phyloP scores from a whole-genome alignment of 1,140 invertebrate genomes.

The Gerris buenoi region DNA sequence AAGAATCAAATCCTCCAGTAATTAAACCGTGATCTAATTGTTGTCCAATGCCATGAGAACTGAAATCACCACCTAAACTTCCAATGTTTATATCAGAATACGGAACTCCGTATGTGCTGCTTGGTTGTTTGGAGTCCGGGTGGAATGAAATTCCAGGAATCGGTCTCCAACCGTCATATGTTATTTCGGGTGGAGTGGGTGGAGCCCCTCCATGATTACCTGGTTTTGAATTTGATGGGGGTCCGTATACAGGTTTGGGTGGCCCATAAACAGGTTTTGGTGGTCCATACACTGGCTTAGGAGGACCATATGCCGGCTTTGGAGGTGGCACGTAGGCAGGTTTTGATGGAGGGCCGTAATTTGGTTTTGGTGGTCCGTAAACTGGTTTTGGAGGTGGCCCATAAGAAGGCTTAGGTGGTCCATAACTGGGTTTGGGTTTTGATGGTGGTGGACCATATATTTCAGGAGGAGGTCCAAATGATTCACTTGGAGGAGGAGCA shows the following conservation, averaged over 20 bases:
- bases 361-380: slow-evolving; percentile 23
- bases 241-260: slow-evolving; percentile 28
- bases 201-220: slow-evolving; percentile 33
- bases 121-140: slow-evolving; percentile 23
- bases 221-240: slow-evolving; percentile 13
- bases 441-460: slow-evolving; percentile 21
- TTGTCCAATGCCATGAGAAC: too few relatives aligned
- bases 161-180: slow-evolving; percentile 70
- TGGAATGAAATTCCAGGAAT: slow-evolving; percentile 44
- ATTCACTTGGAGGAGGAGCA: slow-evolving; percentile 25
- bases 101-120: slow-evolving; percentile 14
- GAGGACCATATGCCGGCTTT: slow-evolving; percentile 20
- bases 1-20: background rate
- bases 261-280: slow-evolving; percentile 28
- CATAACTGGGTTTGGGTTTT: slow-evolving; percentile 24
- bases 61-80: background rate
- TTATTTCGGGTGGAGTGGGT: slow-evolving; percentile 53
- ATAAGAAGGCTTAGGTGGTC: slow-evolving; percentile 14
- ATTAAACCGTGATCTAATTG: background rate
- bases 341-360: slow-evolving; percentile 23
- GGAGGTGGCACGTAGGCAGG: slow-evolving; percentile 25
- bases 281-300: slow-evolving; percentile 27
- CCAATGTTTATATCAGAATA: background rate
- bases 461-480: slow-evolving; percentile 26
- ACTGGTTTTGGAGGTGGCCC: slow-evolving; percentile 26